Conservation (phyloP, 1,140 invertebrate genomes). For the Diachasma alloeum region DNA sequence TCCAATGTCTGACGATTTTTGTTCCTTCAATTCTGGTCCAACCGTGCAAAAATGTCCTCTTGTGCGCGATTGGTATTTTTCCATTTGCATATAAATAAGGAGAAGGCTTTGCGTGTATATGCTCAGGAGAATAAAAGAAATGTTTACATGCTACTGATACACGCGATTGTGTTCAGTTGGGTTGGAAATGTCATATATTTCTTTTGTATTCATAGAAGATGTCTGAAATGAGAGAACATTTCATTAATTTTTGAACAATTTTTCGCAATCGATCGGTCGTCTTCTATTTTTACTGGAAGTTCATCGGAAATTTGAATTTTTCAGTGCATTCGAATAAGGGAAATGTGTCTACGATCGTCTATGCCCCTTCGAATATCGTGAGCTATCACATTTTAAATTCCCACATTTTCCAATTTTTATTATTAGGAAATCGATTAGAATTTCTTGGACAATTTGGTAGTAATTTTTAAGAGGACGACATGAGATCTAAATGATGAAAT, state of each 20-base stretch:
- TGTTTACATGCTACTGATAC: background rate
- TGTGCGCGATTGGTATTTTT: slow-evolving; percentile 36
- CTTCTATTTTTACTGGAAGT: background rate
- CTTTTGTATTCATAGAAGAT: background rate
- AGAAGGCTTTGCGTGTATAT: slow-evolving; percentile 22
- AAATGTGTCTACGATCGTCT: no score
- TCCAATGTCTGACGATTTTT: background rate
- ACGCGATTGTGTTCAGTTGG: background rate
- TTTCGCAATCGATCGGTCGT: background rate
- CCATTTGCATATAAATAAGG: slow-evolving; percentile 52
- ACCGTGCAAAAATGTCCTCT: slow-evolving; percentile 31
- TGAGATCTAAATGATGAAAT: no score
- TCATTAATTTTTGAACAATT: background rate
- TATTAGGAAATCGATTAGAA: no score
- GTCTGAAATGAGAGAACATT: background rate
- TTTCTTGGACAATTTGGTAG: no score
- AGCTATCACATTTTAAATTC: no score
- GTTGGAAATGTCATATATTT: background rate
- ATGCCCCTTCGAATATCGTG: no score
- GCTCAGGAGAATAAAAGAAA: background rate
- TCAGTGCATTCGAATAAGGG: no score
- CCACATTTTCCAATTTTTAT: no score
- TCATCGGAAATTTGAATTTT: no score
- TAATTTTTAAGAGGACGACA: no score
- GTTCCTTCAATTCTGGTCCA: background rate